These are phyloP conservation scores for Alosa sapidissima DNA, from an alignment of 2,797 vertebrate genomes.

Conservation along the genomic window DNA sequence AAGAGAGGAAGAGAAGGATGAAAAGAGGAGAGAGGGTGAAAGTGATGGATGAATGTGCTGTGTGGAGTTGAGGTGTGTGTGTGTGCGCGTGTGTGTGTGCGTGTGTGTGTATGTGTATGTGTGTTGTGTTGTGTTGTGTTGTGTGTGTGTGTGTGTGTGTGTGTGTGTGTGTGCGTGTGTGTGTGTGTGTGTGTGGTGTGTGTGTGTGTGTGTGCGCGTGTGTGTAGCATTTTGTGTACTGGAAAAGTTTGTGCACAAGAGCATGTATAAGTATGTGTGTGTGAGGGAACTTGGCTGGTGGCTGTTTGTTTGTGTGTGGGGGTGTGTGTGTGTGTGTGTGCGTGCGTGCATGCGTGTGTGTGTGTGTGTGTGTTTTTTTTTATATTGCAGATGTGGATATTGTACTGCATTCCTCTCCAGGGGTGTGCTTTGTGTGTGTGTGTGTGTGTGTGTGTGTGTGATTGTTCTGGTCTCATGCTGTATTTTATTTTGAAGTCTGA, in stretches of 20 bases:
- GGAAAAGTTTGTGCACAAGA: neutral
- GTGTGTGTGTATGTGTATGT: too few relatives aligned
- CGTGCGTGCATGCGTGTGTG: neutral
- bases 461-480: slow-evolving; percentile 38
- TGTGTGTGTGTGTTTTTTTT: neutral
- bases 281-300: too few relatives aligned
- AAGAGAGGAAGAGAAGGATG: too few relatives aligned
- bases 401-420: neutral
- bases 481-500: slow-evolving; percentile 34
- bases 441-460: slow-evolving; percentile 22
- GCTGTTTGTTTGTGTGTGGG: neutral
- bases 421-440: slow-evolving; percentile 38
- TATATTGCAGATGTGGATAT: neutral
- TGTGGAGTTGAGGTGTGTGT: too few relatives aligned
- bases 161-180: too few relatives aligned
- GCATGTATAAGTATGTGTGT: neutral
- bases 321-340: neutral
- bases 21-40: neutral
- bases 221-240: neutral
- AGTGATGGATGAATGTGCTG: neutral
- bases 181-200: too few relatives aligned
- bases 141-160: neutral
- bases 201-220: neutral
- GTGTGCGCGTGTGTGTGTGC: too few relatives aligned
- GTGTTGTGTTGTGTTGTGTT: too few relatives aligned